A percentile compares a stretch with the other conserved stretches of the same genome.
Evolutionary conservation across 2,113 vertebrate genomes (phyloP).

Genomic region (Nothoprocta pentlandii): DNA sequence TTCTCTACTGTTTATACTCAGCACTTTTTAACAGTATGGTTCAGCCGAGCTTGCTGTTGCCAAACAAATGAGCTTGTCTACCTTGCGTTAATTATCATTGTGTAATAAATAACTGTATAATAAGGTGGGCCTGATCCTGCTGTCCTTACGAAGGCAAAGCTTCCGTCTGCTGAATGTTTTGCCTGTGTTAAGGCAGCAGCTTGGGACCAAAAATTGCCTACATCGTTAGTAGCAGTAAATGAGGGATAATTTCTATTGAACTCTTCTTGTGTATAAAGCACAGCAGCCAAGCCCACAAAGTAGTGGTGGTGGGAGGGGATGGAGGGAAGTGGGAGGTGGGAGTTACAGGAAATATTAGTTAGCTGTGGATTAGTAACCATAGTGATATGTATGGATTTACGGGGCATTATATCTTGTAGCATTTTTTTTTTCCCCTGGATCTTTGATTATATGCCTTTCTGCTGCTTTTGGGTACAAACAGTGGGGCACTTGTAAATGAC

Average conservation of each 20-base stretch:
- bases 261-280: slow-evolving; percentile 2
- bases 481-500: neutral
- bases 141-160: neutral
- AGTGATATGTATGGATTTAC: slow-evolving; percentile 36
- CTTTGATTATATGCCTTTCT: neutral
- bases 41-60: slow-evolving; percentile 26
- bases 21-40: slow-evolving; percentile 28
- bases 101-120: slow-evolving; percentile 59
- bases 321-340: too few relatives aligned
- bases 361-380: slow-evolving; percentile 34
- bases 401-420: neutral
- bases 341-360: neutral
- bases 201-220: slow-evolving; percentile 15
- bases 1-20: slow-evolving; percentile 49
- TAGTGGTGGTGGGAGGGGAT: neutral
- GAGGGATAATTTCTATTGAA: slow-evolving; percentile 54
- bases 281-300: neutral
- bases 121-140: slow-evolving; percentile 26
- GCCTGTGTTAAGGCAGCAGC: neutral
- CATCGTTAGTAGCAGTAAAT: neutral
- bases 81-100: slow-evolving; percentile 28
- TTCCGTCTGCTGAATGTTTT: slow-evolving; percentile 2
- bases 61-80: slow-evolving; percentile 55
- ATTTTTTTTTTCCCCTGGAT: neutral
- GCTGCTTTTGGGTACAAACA: neutral